Evolutionary conservation across 2,888 invertebrate species (phyloP).

Genomic region (Acronicta leporina): DNA sequence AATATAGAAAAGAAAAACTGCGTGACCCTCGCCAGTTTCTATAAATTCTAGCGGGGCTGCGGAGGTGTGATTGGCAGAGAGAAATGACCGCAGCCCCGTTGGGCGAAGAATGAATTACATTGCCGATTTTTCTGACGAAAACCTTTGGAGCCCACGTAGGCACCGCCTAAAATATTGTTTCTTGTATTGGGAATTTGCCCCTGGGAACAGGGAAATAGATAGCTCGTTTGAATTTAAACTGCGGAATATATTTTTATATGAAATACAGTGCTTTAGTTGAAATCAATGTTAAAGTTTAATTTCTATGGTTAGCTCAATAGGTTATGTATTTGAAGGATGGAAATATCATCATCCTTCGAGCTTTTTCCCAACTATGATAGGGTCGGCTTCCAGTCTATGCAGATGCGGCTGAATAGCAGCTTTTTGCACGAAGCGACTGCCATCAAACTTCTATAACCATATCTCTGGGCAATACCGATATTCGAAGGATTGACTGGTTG

Average conservation of each 20-base stretch:
- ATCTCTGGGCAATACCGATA: no score
- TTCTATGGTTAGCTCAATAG: no score
- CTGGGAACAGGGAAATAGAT: slow-evolving; percentile 34
- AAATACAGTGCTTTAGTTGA: no score
- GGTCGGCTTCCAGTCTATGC: no score
- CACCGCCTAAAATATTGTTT: slow-evolving; percentile 50
- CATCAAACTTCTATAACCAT: no score
- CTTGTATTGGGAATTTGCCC: slow-evolving; percentile 50
- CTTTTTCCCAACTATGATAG: no score
- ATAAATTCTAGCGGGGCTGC: slow-evolving; percentile 39
- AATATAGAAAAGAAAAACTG: slow-evolving; percentile 49
- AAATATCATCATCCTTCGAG: no score
- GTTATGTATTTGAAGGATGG: no score
- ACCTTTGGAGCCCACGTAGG: slow-evolving; percentile 46
- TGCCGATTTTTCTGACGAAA: slow-evolving; percentile 51
- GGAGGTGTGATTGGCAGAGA: slow-evolving; percentile 63
- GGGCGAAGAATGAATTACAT: slow-evolving; percentile 54
- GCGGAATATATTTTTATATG: background rate
- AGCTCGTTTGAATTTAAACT: slow-evolving; percentile 22
- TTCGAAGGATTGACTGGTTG: no score
- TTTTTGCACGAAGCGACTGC: no score
- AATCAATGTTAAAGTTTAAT: no score
- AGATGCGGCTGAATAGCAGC: no score
- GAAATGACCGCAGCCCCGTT: slow-evolving; percentile 54
- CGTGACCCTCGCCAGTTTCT: slow-evolving; percentile 47